Conservation (phyloP, 2,797 vertebrate species). For the Okamejei kenojei region DNA sequence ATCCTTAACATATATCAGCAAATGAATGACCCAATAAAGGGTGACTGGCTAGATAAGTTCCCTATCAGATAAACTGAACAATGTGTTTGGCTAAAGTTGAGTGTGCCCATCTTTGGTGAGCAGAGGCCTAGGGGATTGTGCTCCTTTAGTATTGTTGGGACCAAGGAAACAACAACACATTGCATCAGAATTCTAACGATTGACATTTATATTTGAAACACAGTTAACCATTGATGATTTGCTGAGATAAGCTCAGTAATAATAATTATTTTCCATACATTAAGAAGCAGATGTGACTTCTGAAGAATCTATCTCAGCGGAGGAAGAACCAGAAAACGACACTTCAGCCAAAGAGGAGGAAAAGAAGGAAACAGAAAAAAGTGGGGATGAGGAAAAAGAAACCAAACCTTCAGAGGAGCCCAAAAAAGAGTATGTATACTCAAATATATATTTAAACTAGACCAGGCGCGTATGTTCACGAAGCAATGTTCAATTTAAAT, state of each 20-base stretch:
- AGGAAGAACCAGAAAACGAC: conserved; percentile 67
- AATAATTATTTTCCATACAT: not conserved
- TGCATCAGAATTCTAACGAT: not conserved
- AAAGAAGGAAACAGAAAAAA: conserved; percentile 53
- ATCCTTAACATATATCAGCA: not conserved
- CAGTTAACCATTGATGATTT: not conserved
- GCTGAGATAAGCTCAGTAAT: not conserved
- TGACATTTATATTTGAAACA: not conserved
- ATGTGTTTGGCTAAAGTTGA: not conserved
- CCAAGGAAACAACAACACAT: not conserved
- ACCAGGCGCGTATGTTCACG: too few species aligned
- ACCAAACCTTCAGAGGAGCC: conserved; percentile 59
- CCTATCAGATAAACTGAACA: not conserved
- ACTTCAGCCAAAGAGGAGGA: conserved; percentile 60
- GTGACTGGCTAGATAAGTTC: not conserved
- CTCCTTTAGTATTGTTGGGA: too few species aligned
- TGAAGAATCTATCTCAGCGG: conserved; percentile 75
- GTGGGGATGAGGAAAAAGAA: conserved; percentile 42
- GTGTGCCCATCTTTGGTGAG: not conserved
- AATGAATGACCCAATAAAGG: not conserved
- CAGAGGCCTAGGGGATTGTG: not conserved
- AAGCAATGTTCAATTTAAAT: not conserved
- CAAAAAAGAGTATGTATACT: conserved; percentile 60
- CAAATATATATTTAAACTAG: too few species aligned
- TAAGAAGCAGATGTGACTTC: conserved; percentile 72